These are phyloP conservation scores for Cotesia chilonis DNA, from an alignment of 1,140 invertebrate genomes.

Conservation along the genomic window DNA sequence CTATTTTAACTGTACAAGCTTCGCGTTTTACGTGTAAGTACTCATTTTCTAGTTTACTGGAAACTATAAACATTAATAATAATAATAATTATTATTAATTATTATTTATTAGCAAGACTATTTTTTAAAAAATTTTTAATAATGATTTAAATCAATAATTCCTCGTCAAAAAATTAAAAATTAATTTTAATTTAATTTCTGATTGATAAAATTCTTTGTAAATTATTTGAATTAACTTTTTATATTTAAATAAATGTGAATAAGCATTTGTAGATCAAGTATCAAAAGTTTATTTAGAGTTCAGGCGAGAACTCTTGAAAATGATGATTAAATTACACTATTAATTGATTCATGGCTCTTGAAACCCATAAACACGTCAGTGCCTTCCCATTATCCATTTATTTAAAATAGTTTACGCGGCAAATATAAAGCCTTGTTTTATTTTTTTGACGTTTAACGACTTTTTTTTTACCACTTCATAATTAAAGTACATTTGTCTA, in stretches of 20 bases:
- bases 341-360: not conserved
- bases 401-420: not conserved
- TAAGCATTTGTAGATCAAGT: not conserved
- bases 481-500: constrained; percentile 16
- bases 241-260: not conserved
- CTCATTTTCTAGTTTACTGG: constrained; percentile 15
- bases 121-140: too few relatives aligned
- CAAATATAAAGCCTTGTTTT: not conserved
- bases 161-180: too few relatives aligned
- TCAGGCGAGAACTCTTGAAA: not conserved
- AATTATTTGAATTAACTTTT: not conserved
- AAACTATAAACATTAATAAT: not conserved
- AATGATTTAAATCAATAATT: too few relatives aligned
- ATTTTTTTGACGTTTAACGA: not conserved
- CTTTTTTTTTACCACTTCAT: constrained; percentile 2
- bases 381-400: too few relatives aligned
- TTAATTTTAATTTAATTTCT: too few relatives aligned
- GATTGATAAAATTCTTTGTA: not conserved
- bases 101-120: too few relatives aligned
- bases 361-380: not conserved
- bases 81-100: too few relatives aligned
- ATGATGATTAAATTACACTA: not conserved
- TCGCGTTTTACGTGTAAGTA: constrained; percentile 27
- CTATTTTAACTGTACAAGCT: not conserved
- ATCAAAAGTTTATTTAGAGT: not conserved